Percentiles rank a stretch among this genome's conserved stretches.
Conservation (phyloP, 1,140 invertebrate genomes). For the Bathynomus jamesi region DNA sequence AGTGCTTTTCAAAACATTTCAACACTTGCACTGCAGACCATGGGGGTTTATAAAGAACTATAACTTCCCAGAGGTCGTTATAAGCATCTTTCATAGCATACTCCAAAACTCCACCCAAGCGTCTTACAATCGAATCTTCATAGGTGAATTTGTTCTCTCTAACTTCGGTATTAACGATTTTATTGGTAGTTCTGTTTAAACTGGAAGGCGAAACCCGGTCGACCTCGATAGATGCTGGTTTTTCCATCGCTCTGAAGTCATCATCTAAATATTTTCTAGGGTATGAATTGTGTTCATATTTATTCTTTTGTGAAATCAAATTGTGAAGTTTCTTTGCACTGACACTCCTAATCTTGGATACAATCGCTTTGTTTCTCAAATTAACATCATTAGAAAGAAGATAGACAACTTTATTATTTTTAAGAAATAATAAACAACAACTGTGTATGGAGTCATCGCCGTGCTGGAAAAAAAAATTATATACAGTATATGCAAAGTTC, state of each 20-base stretch:
- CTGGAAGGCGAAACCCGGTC: neutral
- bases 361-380: slow-evolving; percentile 25
- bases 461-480: slow-evolving; percentile 12
- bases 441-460: slow-evolving; percentile 30
- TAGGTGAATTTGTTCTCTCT: neutral
- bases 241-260: neutral
- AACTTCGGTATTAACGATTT: neutral
- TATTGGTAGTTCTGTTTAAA: neutral
- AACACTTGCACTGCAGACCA: slow-evolving; percentile 22
- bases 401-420: slow-evolving; percentile 13
- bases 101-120: slow-evolving; percentile 20
- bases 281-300: neutral
- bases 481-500: neutral
- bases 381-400: slow-evolving; percentile 29
- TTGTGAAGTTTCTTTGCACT: slow-evolving; percentile 7
- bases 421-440: slow-evolving; percentile 19
- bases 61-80: slow-evolving; percentile 18
- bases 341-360: slow-evolving; percentile 13
- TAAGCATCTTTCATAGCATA: slow-evolving; percentile 18
- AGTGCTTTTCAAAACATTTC: slow-evolving; percentile 30
- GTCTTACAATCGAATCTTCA: slow-evolving; percentile 9
- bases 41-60: slow-evolving; percentile 24
- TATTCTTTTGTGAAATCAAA: neutral
- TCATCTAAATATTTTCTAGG: neutral
- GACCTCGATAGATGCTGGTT: neutral